Percentiles rank a stretch among this genome's conserved stretches.
Conservation (phyloP, 2,888 invertebrate species). For the Aelia acuminata region DNA sequence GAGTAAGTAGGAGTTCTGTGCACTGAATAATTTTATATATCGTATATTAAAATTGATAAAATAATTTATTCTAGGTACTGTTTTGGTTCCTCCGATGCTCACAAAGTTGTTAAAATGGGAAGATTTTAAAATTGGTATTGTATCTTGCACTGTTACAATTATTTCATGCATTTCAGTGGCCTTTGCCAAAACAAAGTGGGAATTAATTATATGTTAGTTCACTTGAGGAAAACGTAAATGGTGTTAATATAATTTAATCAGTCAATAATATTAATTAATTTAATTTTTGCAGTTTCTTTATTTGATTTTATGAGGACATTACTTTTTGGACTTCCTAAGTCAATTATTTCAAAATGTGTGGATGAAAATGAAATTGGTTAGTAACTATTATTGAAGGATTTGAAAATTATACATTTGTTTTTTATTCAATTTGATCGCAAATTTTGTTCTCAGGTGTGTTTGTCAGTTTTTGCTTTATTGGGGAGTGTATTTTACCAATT, state of each 20-base stretch:
- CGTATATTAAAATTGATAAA: too few relatives aligned
- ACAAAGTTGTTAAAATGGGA: neutral
- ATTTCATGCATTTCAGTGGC: neutral
- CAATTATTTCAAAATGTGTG: conserved; percentile 30
- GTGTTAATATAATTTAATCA: neutral
- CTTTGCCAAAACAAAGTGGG: neutral
- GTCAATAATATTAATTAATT: neutral
- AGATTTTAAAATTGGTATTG: conserved; percentile 32
- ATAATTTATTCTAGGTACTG: neutral
- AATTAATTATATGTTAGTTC: conserved; percentile 8
- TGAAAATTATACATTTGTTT: neutral
- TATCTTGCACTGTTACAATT: neutral
- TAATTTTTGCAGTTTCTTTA: conserved; percentile 1
- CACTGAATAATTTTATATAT: too few relatives aligned
- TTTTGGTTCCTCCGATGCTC: neutral
- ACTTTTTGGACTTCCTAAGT: neutral
- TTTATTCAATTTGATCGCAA: neutral
- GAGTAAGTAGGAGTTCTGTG: neutral
- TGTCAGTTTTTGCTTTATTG: conserved; percentile 8
- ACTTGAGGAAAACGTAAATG: neutral
- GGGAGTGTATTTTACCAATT: conserved; percentile 10
- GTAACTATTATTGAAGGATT: neutral
- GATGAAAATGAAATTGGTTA: conserved; percentile 29
- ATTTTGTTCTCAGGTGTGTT: conserved; percentile 13
- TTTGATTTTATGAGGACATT: neutral